These are phyloP conservation scores for Montipora sp. DNA, from an alignment of 64 coral and sea anemone genomes.

Conservation along the genomic window DNA sequence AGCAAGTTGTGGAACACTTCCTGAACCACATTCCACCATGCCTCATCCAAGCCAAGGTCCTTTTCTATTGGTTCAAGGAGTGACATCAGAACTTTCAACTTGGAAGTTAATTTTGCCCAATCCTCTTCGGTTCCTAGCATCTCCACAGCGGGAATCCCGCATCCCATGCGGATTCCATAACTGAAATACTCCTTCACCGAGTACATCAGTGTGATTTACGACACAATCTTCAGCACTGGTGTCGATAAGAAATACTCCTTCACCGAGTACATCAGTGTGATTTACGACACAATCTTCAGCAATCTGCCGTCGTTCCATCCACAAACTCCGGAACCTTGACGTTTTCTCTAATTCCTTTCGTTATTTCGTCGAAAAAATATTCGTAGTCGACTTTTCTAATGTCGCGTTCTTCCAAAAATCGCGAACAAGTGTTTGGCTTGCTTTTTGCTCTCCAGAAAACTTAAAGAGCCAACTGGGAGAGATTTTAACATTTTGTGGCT, in stretches of 20 bases:
- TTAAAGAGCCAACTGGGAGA: too few relatives aligned
- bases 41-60: slow-evolving; percentile 1
- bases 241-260: too few relatives aligned
- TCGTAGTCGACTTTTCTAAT: slow-evolving; percentile 48
- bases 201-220: slow-evolving; percentile 78
- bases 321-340: slow-evolving; percentile 83
- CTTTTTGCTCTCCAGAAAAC: neutral
- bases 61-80: slow-evolving; percentile 51
- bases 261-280: slow-evolving; percentile 76
- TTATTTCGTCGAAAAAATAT: slow-evolving; percentile 73
- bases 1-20: slow-evolving; percentile 64
- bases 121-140: slow-evolving; percentile 69
- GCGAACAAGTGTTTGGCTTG: neutral
- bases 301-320: slow-evolving; percentile 74
- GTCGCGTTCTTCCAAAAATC: slow-evolving; percentile 14
- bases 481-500: too few relatives aligned
- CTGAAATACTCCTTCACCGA: slow-evolving; percentile 62
- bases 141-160: slow-evolving; percentile 77
- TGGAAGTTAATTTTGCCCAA: slow-evolving; percentile 62
- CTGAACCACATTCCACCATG: slow-evolving; percentile 45
- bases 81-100: slow-evolving; percentile 27
- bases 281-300: slow-evolving; percentile 77
- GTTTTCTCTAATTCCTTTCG: slow-evolving; percentile 38
- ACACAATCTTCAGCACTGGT: slow-evolving; percentile 67
- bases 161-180: neutral